These are phyloP conservation scores for Drosophila tani DNA, from an alignment of 1,140 invertebrate genomes.

Conservation along the genomic window DNA sequence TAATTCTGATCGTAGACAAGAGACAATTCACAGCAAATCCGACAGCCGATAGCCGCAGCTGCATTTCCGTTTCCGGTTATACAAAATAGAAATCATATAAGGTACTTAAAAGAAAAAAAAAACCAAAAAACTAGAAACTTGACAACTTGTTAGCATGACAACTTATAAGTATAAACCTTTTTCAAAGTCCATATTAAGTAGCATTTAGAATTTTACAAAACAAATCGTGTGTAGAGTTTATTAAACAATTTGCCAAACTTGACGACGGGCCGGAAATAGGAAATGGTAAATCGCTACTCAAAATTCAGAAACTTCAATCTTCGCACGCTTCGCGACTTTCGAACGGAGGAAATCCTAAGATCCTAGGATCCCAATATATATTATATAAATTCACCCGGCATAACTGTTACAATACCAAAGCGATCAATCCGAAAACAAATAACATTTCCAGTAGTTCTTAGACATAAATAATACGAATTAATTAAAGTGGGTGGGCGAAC, in stretches of 20 bases:
- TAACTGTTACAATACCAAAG: constrained; percentile 18
- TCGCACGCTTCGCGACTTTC: constrained; percentile 62
- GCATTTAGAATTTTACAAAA: constrained; percentile 69
- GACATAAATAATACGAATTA: constrained; percentile 36
- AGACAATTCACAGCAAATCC: constrained; percentile 34
- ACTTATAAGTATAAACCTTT: constrained; percentile 56
- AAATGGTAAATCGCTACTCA: constrained; percentile 19
- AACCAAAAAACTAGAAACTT: constrained; percentile 8
- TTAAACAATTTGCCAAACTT: constrained; percentile 72
- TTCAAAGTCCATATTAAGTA: constrained; percentile 79
- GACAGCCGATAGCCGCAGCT: constrained; percentile 24
- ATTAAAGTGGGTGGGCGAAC: constrained; percentile 1
- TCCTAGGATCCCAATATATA: constrained; percentile 20
- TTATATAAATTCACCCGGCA: constrained; percentile 20
- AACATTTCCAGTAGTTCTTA: constrained; percentile 76
- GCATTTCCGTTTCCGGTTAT: constrained; percentile 52
- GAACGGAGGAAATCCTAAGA: constrained; percentile 12
- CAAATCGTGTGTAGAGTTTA: constrained; percentile 62
- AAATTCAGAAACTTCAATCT: constrained; percentile 33
- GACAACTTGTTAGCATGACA: constrained; percentile 15
- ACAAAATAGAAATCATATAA: constrained; percentile 38
- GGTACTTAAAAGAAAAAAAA: constrained; percentile 20
- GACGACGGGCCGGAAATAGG: constrained; percentile 29
- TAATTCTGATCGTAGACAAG: constrained; percentile 47
- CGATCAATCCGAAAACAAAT: constrained; percentile 34